phyloP scores from a whole-genome alignment of 2,888 invertebrate species.

The Muscina levida region DNA sequence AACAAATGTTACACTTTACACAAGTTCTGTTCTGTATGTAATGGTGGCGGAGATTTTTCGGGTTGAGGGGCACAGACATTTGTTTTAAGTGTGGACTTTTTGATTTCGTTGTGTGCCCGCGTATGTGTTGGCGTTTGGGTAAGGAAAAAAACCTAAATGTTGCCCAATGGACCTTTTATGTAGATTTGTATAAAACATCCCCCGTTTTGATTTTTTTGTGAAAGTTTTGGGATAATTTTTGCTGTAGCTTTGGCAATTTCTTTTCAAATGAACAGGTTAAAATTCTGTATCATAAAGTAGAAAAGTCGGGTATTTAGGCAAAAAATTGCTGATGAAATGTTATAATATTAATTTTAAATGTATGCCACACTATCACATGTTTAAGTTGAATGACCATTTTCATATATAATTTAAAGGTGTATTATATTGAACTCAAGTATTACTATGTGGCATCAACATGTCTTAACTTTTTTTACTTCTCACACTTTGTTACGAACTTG shows the following conservation, averaged over 20 bases:
- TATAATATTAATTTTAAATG: no score
- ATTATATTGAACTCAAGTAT: no score
- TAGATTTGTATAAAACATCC: conserved; percentile 29
- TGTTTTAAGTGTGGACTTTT: conserved; percentile 41
- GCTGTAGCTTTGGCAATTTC: not conserved
- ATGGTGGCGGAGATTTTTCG: not conserved
- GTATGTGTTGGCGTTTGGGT: not conserved
- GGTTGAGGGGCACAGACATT: conserved; percentile 10
- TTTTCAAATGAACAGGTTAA: conserved; percentile 7
- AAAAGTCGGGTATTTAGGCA: not conserved
- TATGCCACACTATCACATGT: no score
- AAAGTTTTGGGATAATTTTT: not conserved
- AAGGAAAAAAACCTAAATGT: conserved; percentile 61
- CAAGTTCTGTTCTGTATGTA: not conserved
- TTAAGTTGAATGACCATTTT: no score
- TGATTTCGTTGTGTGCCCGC: no score
- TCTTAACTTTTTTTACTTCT: no score
- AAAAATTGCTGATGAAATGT: no score
- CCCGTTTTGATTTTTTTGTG: not conserved
- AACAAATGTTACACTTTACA: conserved; percentile 63
- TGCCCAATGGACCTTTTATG: conserved; percentile 65
- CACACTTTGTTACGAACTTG: no score
- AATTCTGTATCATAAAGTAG: not conserved
- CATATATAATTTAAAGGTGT: no score
- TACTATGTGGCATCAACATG: no score